phyloP scores from a whole-genome alignment of 2,113 vertebrate genomes.

The Osmerus mordax region DNA sequence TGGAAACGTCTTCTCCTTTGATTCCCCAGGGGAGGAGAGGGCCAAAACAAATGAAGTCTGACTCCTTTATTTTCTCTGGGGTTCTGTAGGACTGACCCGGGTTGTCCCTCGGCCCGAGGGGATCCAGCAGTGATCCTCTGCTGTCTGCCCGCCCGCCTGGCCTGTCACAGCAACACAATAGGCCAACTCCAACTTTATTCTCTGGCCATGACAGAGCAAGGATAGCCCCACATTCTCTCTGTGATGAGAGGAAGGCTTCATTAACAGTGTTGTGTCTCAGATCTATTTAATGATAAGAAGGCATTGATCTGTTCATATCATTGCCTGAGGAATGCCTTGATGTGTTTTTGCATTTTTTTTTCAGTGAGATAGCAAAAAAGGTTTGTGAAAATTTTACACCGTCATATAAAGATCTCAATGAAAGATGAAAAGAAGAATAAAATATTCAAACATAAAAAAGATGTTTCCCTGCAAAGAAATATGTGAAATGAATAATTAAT shows the following conservation, averaged over 20 bases:
- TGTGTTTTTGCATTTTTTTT: no score
- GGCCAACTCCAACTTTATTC: neutral
- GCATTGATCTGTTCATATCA: no score
- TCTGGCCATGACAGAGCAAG: neutral
- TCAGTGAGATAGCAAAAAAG: no score
- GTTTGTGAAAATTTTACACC: no score
- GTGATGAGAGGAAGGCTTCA: no score
- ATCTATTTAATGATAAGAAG: no score
- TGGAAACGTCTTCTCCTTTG: constrained; percentile 59
- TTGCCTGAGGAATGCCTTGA: no score
- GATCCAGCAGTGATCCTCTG: constrained; percentile 19
- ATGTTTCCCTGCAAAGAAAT: neutral
- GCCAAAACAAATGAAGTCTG: constrained; percentile 63
- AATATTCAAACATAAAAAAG: neutral
- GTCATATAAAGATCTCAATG: neutral
- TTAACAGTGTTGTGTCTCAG: no score
- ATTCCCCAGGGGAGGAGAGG: constrained; percentile 50
- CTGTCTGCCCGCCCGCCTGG: constrained; percentile 5
- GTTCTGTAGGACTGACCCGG: constrained; percentile 47
- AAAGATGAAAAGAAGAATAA: neutral
- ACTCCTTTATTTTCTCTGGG: constrained; percentile 61
- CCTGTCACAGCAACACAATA: constrained; percentile 50
- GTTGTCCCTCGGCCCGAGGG: constrained; percentile 13
- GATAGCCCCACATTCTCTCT: neutral
- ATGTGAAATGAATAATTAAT: neutral